Evolutionary conservation across 2,113 vertebrate species (phyloP).

Genomic region (Dolichallabes microphthalmus): DNA sequence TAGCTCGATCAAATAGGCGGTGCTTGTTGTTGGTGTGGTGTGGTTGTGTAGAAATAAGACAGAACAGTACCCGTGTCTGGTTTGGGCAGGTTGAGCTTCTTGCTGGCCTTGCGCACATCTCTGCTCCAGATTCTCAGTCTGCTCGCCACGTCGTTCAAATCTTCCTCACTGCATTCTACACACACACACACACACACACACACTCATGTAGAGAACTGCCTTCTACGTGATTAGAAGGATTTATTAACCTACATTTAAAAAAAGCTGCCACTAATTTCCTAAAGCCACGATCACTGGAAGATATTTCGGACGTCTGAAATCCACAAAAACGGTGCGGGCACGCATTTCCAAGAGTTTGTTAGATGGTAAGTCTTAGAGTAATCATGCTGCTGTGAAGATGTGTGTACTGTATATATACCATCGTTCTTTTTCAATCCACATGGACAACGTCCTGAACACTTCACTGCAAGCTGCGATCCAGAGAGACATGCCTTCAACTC

Average conservation of each 20-base stretch:
- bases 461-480: conserved; percentile 86
- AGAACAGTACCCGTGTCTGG: conserved; percentile 76
- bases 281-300: background rate
- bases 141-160: conserved; percentile 87
- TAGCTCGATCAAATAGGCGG: background rate
- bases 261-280: conserved; percentile 13
- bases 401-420: conserved; percentile 75
- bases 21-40: background rate
- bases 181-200: conserved; percentile 12
- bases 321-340: background rate
- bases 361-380: conserved; percentile 41
- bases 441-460: conserved; percentile 88
- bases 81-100: conserved; percentile 81
- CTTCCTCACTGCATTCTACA: conserved; percentile 84
- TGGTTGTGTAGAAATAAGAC: background rate
- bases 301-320: background rate
- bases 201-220: conserved; percentile 1
- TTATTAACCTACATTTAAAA: conserved; percentile 5
- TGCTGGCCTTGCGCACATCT: conserved; percentile 89
- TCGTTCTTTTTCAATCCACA: conserved; percentile 81
- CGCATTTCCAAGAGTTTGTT: conserved; percentile 5
- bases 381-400: conserved; percentile 17
- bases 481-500: conserved; percentile 93
- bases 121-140: conserved; percentile 93
- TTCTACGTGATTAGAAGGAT: background rate